Evolutionary conservation across 2,888 invertebrate genomes (phyloP).

Genomic region (Margaritifera margaritifera): DNA sequence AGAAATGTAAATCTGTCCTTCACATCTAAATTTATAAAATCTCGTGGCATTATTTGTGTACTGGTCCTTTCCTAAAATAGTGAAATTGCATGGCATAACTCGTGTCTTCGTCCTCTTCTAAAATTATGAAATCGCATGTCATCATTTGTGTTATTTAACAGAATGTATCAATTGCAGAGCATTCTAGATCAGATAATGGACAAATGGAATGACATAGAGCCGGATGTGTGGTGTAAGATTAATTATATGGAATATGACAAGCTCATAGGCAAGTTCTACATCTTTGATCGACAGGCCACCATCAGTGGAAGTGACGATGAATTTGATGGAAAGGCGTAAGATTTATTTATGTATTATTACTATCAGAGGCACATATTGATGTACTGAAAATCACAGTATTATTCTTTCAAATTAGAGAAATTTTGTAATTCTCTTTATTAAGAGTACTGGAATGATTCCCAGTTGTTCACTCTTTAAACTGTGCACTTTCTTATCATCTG

Average conservation of each 20-base stretch:
- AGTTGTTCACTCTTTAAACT: no score
- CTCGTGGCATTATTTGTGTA: neutral
- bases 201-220: slow-evolving; percentile 89
- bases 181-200: slow-evolving; percentile 30
- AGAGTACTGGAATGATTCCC: no score
- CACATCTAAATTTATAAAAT: no score
- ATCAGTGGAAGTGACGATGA: slow-evolving; percentile 96
- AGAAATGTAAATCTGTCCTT: no score
- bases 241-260: slow-evolving; percentile 96
- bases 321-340: slow-evolving; percentile 83
- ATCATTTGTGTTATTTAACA: neutral
- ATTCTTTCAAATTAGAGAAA: no score
- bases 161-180: slow-evolving; percentile 69
- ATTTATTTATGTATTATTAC: no score
- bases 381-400: neutral
- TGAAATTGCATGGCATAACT: neutral
- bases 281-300: slow-evolving; percentile 94
- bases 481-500: no score
- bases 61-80: neutral
- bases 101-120: neutral
- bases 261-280: slow-evolving; percentile 94
- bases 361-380: neutral
- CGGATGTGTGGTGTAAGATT: slow-evolving; percentile 99
- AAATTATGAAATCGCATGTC: neutral
- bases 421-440: no score